Base-by-base conservation (phyloP, 2,888 invertebrate genomes). In the Siphonodentalium dalli region DNA sequence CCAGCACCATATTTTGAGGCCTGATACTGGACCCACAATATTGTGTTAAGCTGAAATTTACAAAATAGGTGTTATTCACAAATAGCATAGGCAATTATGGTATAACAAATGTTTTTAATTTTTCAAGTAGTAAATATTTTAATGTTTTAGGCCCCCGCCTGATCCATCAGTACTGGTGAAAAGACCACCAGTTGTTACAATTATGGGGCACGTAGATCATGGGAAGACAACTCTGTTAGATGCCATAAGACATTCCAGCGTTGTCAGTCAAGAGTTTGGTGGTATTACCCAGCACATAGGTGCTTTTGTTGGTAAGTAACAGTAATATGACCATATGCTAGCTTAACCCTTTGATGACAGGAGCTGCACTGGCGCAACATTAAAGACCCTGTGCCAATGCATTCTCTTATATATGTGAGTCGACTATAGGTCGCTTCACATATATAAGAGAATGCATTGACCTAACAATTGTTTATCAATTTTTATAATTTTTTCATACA, bases 201-300 rank as follows among this genome's bases (percentile, higher is more conserved):
- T 99, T 41, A 99, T 99, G 98, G 99, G 99, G 0, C 99, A 99
- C 82, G 97, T 99, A 2, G 99, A 99, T 85, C 99, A 99, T 84
- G 99, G 99, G 3, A 98, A 99, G 86, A 99, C 99, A 2, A 98
- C 98, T 0, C 85, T 99, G 4, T 83, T 99, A 5, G 98, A 98
- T 83, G 86, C 92, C 0, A 82, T 98, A 27, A 83, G 97, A 44
- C 87, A 93, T 64, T 89, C 94, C 0, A 87, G 89, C 33, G 89
- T 98, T 3, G 97, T 93, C 0, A 89, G 90, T 31, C 86, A 89
- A 29, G 99, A 99, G 85, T 96, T 94, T 80, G 99, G 99, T 2
- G 99, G 99, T 18, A 99, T 99, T 59, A 99, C 99, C 0, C 99
- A 99, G 80, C 98, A 98, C 78, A 97, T 99, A 71, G 98, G 99